Evolutionary conservation across 2,888 invertebrate species (phyloP).

Genomic region (Acronicta psi): DNA sequence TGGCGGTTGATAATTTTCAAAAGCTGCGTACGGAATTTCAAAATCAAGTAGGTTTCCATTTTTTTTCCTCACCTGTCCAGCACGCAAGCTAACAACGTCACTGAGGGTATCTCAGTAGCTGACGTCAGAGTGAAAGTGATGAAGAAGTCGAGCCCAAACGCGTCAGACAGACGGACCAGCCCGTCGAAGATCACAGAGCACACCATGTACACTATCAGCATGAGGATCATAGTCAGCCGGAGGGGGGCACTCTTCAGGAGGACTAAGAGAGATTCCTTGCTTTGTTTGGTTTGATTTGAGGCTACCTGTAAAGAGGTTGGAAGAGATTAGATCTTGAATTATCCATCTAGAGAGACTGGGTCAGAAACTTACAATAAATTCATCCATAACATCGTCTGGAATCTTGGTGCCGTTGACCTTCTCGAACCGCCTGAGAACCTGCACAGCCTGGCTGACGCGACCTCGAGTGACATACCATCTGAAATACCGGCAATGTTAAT

Average conservation of each 20-base stretch:
- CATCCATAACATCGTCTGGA: slow-evolving; percentile 82
- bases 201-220: slow-evolving; percentile 79
- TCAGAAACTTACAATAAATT: slow-evolving; percentile 81
- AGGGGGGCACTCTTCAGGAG: slow-evolving; percentile 72
- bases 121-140: slow-evolving; percentile 82
- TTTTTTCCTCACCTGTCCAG: slow-evolving; percentile 73
- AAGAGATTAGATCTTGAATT: too few species aligned
- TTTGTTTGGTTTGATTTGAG: slow-evolving; percentile 64
- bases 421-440: slow-evolving; percentile 79
- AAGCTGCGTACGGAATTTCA: too few species aligned
- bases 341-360: too few species aligned
- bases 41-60: too few species aligned
- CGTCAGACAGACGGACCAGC: slow-evolving; percentile 83
- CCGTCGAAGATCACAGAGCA: slow-evolving; percentile 83
- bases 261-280: slow-evolving; percentile 70
- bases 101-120: slow-evolving; percentile 83
- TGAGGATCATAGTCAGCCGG: slow-evolving; percentile 69
- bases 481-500: slow-evolving; percentile 26
- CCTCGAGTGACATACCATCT: slow-evolving; percentile 82
- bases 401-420: slow-evolving; percentile 80
- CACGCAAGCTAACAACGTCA: slow-evolving; percentile 75
- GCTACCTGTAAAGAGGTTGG: slow-evolving; percentile 62
- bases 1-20: too few species aligned
- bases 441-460: slow-evolving; percentile 78
- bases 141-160: slow-evolving; percentile 82